Evolutionary conservation across 2,888 invertebrate species (phyloP).

Genomic region (Willowsia nigromaculata): DNA sequence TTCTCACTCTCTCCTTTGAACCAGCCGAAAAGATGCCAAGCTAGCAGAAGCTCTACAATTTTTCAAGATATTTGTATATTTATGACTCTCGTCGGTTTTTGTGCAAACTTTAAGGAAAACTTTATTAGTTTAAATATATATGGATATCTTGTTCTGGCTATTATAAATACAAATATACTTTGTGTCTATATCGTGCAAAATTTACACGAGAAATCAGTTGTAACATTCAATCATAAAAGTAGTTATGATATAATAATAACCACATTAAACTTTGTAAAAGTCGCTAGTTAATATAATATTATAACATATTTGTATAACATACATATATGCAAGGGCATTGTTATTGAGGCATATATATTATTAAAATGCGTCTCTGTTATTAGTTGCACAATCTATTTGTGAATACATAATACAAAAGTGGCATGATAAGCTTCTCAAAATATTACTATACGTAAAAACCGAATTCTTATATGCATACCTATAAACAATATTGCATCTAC

Average conservation of each 20-base stretch:
- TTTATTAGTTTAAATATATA: not conserved
- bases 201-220: not conserved
- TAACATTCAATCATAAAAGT: not conserved
- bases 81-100: not conserved
- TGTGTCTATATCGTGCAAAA: not conserved
- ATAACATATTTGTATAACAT: not conserved
- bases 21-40: not conserved
- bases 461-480: not conserved
- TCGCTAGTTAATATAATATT: not conserved
- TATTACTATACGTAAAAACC: not conserved
- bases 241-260: not conserved
- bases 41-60: slow-evolving; percentile 8
- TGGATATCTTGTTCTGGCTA: not conserved
- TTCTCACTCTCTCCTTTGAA: not conserved
- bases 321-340: not conserved
- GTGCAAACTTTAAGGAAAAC: not conserved
- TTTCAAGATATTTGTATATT: not conserved
- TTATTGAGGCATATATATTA: not conserved
- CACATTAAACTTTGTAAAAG: not conserved
- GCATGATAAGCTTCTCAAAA: not conserved
- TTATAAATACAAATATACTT: not conserved
- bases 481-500: not conserved
- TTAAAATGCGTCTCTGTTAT: not conserved
- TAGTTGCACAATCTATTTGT: not conserved
- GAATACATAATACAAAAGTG: not conserved